Evolutionary conservation across 2,888 invertebrate genomes (phyloP), one percentile per base, ranked within the genome.

Genomic region (Dinocampus coccinellae): DNA sequence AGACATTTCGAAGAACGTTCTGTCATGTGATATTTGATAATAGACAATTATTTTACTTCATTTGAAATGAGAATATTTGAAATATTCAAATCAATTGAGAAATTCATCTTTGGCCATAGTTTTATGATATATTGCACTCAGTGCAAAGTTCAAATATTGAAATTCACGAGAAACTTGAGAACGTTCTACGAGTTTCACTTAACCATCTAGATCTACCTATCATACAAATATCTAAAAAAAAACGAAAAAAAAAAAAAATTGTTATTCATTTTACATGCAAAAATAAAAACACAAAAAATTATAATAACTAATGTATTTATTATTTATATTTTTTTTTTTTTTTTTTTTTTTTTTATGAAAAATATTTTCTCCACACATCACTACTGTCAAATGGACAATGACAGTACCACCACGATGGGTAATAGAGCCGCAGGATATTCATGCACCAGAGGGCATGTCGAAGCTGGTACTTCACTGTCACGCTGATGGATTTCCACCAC

Each of bases 401-500:
- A 77, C 86, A 96, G 96, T 97, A 76, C 97, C 97, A 55, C 96
- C 97, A 24, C 93, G 95, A 83, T 96, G 96, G 94, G 92, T 96
- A 20, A 89, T 95, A 79, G 96, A 97, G 84, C 96, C 96, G 0
- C 94, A 95, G 84, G 94, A 95, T 84, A 93, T 96, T 24, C 86
- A 85, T 66, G 87, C 87, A n/a, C 85, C 85, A 7, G 87, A 87
- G 70, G 87, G 87, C 22, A 87, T 85, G 84, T 83, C 87, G 2
- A 80, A 83, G 65, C 75, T 87, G 76, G 92, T 93, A 20, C 89
- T 97, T 55, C 94, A 96, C 84, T 97, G 97, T 85, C 94, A 95
- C 87, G 96, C 97, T 0, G 94, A 96, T 73, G 97, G 97, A 1
- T 97, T 97, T 88, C 97, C 97, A 0, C 93, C 93, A 74, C 97